Percentiles rank a stretch among this genome's conserved stretches.
Evolutionary conservation across 2,797 vertebrate species (phyloP).

Genomic region (Gallirallus australis): DNA sequence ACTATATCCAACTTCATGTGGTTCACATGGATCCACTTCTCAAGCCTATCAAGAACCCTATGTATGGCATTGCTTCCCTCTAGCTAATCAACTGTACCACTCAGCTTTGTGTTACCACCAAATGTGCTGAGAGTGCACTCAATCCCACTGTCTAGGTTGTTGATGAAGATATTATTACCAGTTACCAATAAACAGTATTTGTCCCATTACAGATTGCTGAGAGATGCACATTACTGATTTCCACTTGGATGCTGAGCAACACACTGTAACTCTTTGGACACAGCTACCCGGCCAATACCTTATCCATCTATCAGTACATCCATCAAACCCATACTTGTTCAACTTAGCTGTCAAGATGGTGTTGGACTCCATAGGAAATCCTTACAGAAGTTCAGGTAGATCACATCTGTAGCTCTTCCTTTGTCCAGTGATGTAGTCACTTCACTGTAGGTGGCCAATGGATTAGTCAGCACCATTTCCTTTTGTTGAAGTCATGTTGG

Average conservation of each 20-base stretch:
- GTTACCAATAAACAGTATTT: neutral
- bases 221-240: neutral
- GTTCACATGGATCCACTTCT: neutral
- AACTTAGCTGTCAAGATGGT: neutral
- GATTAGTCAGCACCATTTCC: neutral
- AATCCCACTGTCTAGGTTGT: too few relatives aligned
- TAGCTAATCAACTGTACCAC: accelerated
- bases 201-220: neutral
- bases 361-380: neutral
- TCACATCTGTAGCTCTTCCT: neutral
- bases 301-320: neutral
- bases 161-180: neutral
- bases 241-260: neutral
- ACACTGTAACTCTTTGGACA: neutral
- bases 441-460: neutral
- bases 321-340: neutral
- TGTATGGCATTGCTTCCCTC: neutral
- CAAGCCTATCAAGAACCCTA: neutral
- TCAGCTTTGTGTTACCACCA: neutral
- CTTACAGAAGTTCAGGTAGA: neutral
- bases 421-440: neutral
- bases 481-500: neutral
- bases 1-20: neutral
- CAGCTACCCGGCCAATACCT: neutral
- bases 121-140: neutral